Base-by-base conservation (phyloP, 37 sponge, comb jelly and placozoan genomes). In the Chondrosia reniformis region DNA sequence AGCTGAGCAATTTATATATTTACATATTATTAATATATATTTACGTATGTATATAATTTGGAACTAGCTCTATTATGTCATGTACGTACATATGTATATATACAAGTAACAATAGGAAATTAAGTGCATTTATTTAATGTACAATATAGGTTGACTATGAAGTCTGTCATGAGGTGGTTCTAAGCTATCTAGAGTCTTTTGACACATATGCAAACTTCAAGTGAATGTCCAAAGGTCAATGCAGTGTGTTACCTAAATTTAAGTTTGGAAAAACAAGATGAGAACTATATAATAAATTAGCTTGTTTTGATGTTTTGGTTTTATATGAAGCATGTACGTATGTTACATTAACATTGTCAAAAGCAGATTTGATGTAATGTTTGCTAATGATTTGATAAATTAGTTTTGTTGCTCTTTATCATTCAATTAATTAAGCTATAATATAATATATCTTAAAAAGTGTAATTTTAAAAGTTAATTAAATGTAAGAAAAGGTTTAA, bases 151-250 rank as follows among this genome's bases (percentile, higher is more conserved):
- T 69, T 37, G 72, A 69, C 43, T 69, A 69, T 40, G 72, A 69
- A 40, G 72, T 69, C 19, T 69, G 72, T 39, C 72, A 76, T 56
- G 69, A 91, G 1, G 38, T 71, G 39, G 59, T 87, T 0, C 76
- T 84, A 21, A 62, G 46, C 33, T 91, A 74, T 63, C 52, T 91
- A 56, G 87, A 91, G 57, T 86, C 91, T 25, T 85, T 84, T 49
- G 77, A 80, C 22, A 89, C 81, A 0, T 89, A 89, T 40, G 76
- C 85, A 24, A 89, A 89, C 74, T 89, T 89, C 49, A 77, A 75
- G 43, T 69, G 42, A 33, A 4, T 27, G 3, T 17, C 8, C 7
- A 4, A 13, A 2, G 21, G 66, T 64, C 33, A 22, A 24, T 24
- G 63, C 34, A 4, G 21, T 30, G 66, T 32, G 4, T 49, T 10